Conservation (phyloP, 1,140 invertebrate species). For the Drosophila sucinea region DNA sequence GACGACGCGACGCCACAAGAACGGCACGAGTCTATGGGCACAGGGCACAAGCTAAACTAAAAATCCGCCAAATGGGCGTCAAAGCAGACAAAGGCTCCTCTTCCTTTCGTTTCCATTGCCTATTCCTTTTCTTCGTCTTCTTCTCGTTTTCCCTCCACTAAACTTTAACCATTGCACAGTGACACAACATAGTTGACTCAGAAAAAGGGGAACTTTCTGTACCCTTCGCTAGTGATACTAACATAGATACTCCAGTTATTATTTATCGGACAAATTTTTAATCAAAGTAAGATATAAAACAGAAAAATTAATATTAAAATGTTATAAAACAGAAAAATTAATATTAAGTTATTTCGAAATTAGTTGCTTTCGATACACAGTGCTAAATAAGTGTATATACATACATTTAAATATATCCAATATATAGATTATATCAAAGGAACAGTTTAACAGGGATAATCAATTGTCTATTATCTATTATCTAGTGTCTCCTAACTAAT, state of each 20-base stretch:
- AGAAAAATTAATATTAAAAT: no score
- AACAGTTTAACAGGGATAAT: background rate
- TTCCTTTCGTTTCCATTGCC: background rate
- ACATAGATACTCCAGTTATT: no score
- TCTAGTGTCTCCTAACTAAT: background rate
- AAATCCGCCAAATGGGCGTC: conserved; percentile 57
- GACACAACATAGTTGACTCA: background rate
- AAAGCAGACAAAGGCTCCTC: conserved; percentile 45
- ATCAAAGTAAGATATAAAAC: no score
- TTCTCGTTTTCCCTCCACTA: background rate
- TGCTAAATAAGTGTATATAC: background rate
- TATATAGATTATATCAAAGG: background rate
- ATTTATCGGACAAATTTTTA: no score
- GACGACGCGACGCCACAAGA: conserved; percentile 29
- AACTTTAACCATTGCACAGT: background rate
- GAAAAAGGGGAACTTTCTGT: no score
- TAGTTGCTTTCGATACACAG: background rate
- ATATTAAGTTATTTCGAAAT: no score
- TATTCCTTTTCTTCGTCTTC: background rate
- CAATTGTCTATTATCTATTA: background rate
- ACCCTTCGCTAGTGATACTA: no score
- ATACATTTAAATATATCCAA: background rate
- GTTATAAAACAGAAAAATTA: no score
- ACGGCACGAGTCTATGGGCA: background rate
- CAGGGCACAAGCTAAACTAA: conserved; percentile 21